Percentiles rank a stretch among this genome's conserved stretches.
phyloP scores from a whole-genome alignment of 2,888 invertebrate species.

The Oscheius sp. region DNA sequence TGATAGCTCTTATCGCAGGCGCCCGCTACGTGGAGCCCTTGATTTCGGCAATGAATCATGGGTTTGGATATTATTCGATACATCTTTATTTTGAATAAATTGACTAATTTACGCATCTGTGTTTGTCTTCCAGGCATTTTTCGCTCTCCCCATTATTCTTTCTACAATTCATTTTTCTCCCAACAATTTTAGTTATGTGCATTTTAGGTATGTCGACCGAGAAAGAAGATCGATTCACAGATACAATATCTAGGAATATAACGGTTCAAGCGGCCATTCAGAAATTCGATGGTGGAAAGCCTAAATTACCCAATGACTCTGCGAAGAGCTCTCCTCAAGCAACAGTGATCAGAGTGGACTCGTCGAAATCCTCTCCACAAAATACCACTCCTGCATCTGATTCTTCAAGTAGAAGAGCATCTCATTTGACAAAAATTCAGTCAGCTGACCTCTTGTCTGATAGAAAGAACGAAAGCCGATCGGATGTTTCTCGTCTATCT shows the following conservation, averaged over 20 bases:
- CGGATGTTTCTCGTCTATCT: background rate
- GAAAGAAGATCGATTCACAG: constrained; percentile 45
- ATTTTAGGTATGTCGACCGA: constrained; percentile 19
- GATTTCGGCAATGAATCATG: too few species aligned
- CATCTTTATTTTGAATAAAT: too few species aligned
- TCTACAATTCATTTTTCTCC: background rate
- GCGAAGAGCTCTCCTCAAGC: background rate
- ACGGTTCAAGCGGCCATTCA: constrained; percentile 52
- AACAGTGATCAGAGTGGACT: background rate
- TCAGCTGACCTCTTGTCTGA: background rate
- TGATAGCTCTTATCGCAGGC: constrained; percentile 3
- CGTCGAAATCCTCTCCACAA: background rate
- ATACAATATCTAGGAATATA: constrained; percentile 47
- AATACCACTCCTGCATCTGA: background rate
- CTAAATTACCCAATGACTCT: constrained; percentile 10
- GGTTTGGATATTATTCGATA: too few species aligned
- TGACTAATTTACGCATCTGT: too few species aligned
- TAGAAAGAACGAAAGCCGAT: too few species aligned
- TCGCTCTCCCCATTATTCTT: background rate
- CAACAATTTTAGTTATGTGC: background rate
- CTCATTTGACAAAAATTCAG: background rate
- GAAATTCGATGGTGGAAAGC: constrained; percentile 41
- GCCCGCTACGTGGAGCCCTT: too few species aligned
- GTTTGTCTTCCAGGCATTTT: too few species aligned
- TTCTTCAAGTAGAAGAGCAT: background rate